Evolutionary conservation across 2,888 invertebrate species (phyloP), one percentile per base, ranked within the genome.

Genomic region (Tetanocera ferruginea): DNA sequence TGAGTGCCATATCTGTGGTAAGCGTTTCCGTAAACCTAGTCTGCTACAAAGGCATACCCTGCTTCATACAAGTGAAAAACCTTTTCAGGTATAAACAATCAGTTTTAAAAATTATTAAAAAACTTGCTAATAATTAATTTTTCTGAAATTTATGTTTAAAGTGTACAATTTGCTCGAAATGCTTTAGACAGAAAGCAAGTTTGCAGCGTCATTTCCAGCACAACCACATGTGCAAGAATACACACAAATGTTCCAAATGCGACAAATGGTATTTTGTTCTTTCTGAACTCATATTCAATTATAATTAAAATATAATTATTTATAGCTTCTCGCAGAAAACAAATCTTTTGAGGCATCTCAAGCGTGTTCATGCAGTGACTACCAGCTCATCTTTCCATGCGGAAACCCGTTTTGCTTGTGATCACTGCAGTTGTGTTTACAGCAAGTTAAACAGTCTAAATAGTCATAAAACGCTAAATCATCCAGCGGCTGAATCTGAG

Each of bases 71-170:
- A 74, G 79, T 11, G 75, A 74, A 0, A 87, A 85, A 71, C 80
- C 83, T 0, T 86, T 82, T 74, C 60, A 73, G 60, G 85, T 84
- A 78, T 81, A 80, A 69, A 9, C 8, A 14, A 67, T 8, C 28
- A 14, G 11, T 49, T 9, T 23, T 9, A n/a, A 23, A 1, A 66
- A 17, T 8, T 25, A 43, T 43, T 37, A 37, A 17, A 17, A 66
- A 34, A 66, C n/a, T 34, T 66, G 3, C 2, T 14, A 66, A n/a
- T 66, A n/a, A n/a, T 66, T 34, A 66, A 11, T 66, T 25, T 37
- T 37, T 34, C 34, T 8, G 4, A n/a, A 82, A 96, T 98, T 90
- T 90, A 98, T 98, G 92, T 98, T 98, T 91, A 95, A 55, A 83
- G 81, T 85, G 84, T 66, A 31, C 49, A 0, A 70, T 82, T 31